Conservation (phyloP, 2,797 vertebrate species). For the Sus cebifrons region DNA sequence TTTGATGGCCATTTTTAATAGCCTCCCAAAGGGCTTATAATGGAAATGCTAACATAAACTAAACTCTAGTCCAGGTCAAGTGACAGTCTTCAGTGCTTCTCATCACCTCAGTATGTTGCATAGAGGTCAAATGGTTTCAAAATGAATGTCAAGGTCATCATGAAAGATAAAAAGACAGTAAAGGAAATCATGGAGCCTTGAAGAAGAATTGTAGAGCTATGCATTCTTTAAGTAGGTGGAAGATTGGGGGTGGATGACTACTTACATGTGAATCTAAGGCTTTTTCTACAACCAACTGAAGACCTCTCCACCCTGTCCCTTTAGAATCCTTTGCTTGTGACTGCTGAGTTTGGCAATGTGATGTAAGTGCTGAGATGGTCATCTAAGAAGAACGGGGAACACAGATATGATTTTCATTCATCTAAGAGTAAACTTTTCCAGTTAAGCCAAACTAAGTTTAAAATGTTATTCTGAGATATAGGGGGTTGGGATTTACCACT, state of each 20-base stretch:
- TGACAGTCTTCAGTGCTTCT: not conserved
- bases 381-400: not conserved
- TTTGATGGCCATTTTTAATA: not conserved
- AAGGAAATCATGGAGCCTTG: not conserved
- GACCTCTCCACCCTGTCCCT: not conserved
- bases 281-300: not conserved
- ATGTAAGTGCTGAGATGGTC: not conserved
- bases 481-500: not conserved
- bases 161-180: not conserved
- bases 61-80: not conserved
- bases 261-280: not conserved
- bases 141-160: not conserved
- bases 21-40: not conserved
- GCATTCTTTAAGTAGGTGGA: not conserved
- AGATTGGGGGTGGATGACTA: not conserved
- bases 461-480: not conserved
- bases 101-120: not conserved
- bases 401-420: not conserved
- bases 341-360: not conserved
- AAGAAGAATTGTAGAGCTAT: not conserved
- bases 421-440: not conserved
- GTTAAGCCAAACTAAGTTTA: not conserved
- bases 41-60: conserved; percentile 28
- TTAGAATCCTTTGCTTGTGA: not conserved
- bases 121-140: not conserved